Evolutionary conservation across 2,888 invertebrate genomes (phyloP).

Genomic region (Pachydiplax longipennis): DNA sequence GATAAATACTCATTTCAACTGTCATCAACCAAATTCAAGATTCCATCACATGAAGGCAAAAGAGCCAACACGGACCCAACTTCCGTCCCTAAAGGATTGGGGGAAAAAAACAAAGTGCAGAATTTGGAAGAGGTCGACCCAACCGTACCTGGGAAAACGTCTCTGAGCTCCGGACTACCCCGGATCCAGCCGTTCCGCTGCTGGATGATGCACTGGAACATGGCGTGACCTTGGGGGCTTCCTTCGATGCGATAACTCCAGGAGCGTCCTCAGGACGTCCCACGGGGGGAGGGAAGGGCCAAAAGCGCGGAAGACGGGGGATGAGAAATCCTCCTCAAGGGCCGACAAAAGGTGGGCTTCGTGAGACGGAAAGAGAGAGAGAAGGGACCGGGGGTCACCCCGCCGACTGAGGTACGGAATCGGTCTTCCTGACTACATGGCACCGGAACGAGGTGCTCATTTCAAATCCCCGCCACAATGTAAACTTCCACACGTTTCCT

Average conservation of each 20-base stretch:
- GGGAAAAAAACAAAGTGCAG: not conserved
- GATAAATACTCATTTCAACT: too few relatives aligned
- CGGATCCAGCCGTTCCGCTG: conserved; percentile 79
- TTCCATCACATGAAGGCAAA: too few relatives aligned
- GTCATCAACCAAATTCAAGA: too few relatives aligned
- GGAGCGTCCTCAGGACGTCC: not conserved
- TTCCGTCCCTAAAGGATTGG: too few relatives aligned
- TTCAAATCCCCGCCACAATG: not conserved
- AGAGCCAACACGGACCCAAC: too few relatives aligned
- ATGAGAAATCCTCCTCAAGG: not conserved
- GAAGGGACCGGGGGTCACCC: conserved; percentile 19
- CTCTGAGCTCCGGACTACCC: conserved; percentile 74
- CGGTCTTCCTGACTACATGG: conserved; percentile 36
- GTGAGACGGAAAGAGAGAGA: not conserved
- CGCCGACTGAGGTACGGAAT: conserved; percentile 21
- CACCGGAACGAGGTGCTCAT: conserved; percentile 18
- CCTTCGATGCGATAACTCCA: not conserved
- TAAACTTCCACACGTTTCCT: not conserved
- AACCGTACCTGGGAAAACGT: conserved; percentile 75
- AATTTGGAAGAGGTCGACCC: not conserved
- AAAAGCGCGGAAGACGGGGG: not conserved
- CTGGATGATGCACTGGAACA: conserved; percentile 86
- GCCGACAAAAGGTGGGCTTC: not conserved
- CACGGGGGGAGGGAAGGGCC: too few relatives aligned
- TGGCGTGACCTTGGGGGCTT: conserved; percentile 56